Evolutionary conservation across 2,888 invertebrate species (phyloP).

Genomic region (Lysandra coridon): DNA sequence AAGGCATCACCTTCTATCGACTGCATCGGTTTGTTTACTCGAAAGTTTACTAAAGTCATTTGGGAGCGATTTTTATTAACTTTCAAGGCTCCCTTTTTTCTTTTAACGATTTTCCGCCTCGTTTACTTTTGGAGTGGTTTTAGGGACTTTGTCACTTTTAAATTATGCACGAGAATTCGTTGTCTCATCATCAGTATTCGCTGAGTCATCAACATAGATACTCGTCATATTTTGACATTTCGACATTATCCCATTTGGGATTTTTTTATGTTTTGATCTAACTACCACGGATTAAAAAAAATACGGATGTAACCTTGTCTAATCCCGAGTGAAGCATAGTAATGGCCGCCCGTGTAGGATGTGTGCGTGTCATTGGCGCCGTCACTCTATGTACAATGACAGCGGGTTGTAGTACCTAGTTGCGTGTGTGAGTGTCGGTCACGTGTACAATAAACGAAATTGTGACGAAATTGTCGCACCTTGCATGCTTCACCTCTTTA

Average conservation of each 20-base stretch:
- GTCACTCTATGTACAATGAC: no score
- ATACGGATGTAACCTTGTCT: no score
- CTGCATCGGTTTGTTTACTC: constrained; percentile 66
- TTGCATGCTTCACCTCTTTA: no score
- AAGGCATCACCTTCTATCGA: constrained; percentile 48
- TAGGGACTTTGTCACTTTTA: constrained; percentile 39
- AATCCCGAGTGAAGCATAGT: no score
- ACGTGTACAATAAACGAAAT: no score
- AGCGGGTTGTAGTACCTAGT: no score
- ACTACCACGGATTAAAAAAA: neutral
- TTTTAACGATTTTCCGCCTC: constrained; percentile 52
- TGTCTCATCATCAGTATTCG: constrained; percentile 21
- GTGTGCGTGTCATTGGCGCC: no score
- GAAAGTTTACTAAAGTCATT: constrained; percentile 67
- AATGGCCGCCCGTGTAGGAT: no score
- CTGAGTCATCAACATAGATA: neutral
- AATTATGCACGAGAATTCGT: constrained; percentile 12
- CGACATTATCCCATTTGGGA: neutral
- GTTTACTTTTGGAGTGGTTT: constrained; percentile 45
- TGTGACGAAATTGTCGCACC: no score
- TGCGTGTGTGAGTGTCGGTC: no score
- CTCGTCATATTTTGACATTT: neutral
- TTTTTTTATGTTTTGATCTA: neutral
- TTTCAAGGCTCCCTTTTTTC: constrained; percentile 62
- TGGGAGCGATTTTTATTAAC: constrained; percentile 76